Percentiles rank a stretch among this genome's conserved stretches.
Conservation (phyloP, 2,888 invertebrate genomes). For the Papilio protenor region DNA sequence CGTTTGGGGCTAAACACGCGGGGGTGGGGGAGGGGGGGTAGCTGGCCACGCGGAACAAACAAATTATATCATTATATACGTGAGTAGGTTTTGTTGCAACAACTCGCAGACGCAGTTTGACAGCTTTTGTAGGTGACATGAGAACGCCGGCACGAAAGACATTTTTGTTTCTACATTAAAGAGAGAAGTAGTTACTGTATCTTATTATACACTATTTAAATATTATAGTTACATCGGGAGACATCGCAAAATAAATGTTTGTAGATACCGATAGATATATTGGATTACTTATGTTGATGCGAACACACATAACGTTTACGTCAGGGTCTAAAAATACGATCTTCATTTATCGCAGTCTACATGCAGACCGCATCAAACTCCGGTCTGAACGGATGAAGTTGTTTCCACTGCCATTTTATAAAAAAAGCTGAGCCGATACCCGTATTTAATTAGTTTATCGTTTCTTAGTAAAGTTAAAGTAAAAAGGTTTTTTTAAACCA, state of each 20-base stretch:
- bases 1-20: not conserved
- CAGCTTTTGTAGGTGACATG: not conserved
- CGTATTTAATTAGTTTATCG: not conserved
- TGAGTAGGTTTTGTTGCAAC: not conserved
- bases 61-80: constrained; percentile 11
- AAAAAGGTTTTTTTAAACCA: constrained; percentile 1
- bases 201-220: too few species aligned
- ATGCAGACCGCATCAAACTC: not conserved
- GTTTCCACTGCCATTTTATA: not conserved
- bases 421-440: not conserved
- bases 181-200: too few species aligned
- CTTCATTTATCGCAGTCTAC: not conserved
- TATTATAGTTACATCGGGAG: too few species aligned
- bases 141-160: too few species aligned
- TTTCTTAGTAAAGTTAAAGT: not conserved
- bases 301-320: too few species aligned
- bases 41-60: not conserved
- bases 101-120: not conserved
- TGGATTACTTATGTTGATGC: too few species aligned
- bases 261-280: too few species aligned
- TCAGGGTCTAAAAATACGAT: too few species aligned
- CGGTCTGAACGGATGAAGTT: not conserved
- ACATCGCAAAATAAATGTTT: too few species aligned
- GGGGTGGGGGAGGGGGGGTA: not conserved
- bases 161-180: too few species aligned